Base-by-base conservation (phyloP, 35 echinoderm and acorn worm species). In the Ptychodera flava region DNA sequence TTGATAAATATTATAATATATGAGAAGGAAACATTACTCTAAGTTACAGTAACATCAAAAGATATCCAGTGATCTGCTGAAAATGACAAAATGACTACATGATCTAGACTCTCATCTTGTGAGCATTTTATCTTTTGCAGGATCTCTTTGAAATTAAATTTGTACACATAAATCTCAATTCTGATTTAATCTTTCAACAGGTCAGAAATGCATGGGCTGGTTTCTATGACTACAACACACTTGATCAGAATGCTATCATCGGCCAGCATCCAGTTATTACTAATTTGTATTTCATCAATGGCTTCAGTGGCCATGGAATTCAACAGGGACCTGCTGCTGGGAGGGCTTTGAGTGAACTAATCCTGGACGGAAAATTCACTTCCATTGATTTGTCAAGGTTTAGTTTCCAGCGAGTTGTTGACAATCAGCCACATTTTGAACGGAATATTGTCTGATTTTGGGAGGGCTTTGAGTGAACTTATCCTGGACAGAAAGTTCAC, bases 171-270 rank as follows among this genome's bases (percentile, higher is more conserved):
- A 22, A 64, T 64, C 6, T 6, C 45, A 64, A 12, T 64, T 64
- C 45, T 64, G 6, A 22, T 64, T 22, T 6, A 12, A 12, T 64
- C 22, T 64, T 64, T 64, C 45, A 12, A 29, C 80, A 99, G 96
- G 79, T 99, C 10, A 99, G 94, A 79, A 99, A 81, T 89, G 92
- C 96, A 1, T 99, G 96, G 96, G 96, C 96, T 34, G 96, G 96
- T 83, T 99, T 84, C 87, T 94, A 94, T 77, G 96, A 99, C 83
- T 99, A 94, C 93, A 99, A 99, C 34, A 94, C 93, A 16, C 32
- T 99, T 29, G 96, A 99, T 76, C 96, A 99, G 38, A 99, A 94
- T 84, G 92, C 88, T 31, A 99, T 99, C 45, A 90, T 99, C 29
- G 92, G 96, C 36, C 78, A 45, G 33, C 96, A 99, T 37, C 88